Percentiles rank a stretch among this genome's conserved stretches.
Conservation (phyloP, 2,113 vertebrate species). For the Eretmodus cyanostictus region DNA sequence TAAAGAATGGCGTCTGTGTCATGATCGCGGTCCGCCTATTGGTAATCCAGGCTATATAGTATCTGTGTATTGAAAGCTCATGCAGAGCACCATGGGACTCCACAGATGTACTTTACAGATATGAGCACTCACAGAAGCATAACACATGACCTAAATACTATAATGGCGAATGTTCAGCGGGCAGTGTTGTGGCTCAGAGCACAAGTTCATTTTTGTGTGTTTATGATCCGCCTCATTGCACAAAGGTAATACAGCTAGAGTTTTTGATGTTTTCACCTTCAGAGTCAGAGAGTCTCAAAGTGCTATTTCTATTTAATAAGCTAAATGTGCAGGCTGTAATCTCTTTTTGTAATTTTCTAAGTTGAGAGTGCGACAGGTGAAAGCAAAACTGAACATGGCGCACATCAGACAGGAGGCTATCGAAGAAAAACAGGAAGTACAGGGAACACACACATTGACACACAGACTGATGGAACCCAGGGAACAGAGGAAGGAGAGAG, state of each 20-base stretch:
- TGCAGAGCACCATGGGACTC: not conserved
- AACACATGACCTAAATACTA: slow-evolving; percentile 8
- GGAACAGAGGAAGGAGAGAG: not conserved
- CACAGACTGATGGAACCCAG: not conserved
- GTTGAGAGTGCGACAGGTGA: not conserved
- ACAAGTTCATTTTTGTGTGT: slow-evolving; percentile 18
- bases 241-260: not conserved
- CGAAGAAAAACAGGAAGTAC: not conserved
- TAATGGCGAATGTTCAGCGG: not conserved
- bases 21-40: not conserved
- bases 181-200: not conserved
- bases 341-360: not conserved
- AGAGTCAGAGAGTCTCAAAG: not conserved
- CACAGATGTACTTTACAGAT: not conserved
- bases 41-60: not conserved
- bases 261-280: not conserved
- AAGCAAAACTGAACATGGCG: not conserved
- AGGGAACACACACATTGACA: not conserved
- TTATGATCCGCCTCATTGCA: not conserved
- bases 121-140: not conserved
- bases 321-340: not conserved
- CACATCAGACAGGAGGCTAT: not conserved
- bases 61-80: not conserved
- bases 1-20: not conserved
- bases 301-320: not conserved